A percentile compares a stretch with the other conserved stretches of the same genome.
phyloP scores from a whole-genome alignment of 2,113 vertebrate species.

The Galbula dea region DNA sequence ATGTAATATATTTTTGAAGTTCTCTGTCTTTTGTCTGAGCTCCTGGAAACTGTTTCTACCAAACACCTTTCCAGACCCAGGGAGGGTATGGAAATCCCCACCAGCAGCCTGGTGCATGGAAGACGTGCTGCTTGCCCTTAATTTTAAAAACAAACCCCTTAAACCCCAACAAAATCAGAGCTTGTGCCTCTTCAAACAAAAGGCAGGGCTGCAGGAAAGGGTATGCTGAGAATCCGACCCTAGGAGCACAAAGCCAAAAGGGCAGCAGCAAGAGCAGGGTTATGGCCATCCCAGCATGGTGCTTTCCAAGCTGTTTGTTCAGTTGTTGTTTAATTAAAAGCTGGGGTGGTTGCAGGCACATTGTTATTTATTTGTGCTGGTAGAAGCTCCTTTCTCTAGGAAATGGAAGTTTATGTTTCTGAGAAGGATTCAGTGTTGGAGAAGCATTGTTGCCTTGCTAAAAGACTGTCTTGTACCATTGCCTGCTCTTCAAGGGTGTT shows the following conservation, averaged over 20 bases:
- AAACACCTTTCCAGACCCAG: not conserved
- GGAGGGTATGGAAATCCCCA: not conserved
- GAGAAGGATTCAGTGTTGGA: not conserved
- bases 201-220: not conserved
- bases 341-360: not conserved
- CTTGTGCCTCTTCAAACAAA: not conserved
- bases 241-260: slow-evolving; percentile 27
- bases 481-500: not conserved
- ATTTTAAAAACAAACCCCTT: not conserved
- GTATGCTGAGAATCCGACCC: slow-evolving; percentile 52
- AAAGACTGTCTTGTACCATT: not conserved
- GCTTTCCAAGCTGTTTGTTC: slow-evolving; percentile 34
- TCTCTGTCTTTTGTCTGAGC: not conserved
- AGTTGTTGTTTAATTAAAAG: slow-evolving; percentile 54
- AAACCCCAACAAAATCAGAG: not conserved
- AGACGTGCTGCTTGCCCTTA: not conserved
- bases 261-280: not conserved
- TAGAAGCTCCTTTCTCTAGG: not conserved
- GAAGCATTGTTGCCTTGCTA: not conserved
- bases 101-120: not conserved
- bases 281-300: rapidly evolving
- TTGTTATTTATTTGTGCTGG: not conserved
- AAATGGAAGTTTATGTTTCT: not conserved
- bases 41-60: not conserved
- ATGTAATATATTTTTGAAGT: not conserved